Conservation (phyloP, 2,888 invertebrate genomes). For the Himalopsyche japonica region DNA sequence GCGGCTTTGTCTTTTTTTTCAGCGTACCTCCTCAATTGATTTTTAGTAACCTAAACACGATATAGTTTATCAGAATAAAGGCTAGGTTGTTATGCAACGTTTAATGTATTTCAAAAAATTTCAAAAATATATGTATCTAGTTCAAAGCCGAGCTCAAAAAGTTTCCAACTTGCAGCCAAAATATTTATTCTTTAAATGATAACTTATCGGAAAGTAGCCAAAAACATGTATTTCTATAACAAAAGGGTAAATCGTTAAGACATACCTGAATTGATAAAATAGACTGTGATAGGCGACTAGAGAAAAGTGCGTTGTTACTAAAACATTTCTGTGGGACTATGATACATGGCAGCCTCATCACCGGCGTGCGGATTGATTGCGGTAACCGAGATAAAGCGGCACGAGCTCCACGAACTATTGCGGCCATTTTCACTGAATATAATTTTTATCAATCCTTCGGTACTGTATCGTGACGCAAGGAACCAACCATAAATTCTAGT, state of each 20-base stretch:
- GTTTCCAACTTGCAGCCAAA: not conserved
- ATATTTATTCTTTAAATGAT: not conserved
- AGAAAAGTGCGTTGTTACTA: slow-evolving; percentile 4
- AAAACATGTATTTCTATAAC: not conserved
- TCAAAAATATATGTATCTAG: not conserved
- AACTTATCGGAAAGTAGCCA: not conserved
- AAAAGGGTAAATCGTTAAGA: not conserved
- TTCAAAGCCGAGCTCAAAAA: not conserved
- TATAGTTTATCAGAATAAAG: not conserved
- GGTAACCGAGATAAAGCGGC: slow-evolving; percentile 45
- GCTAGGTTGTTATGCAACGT: not conserved
- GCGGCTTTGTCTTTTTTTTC: slow-evolving; percentile 47
- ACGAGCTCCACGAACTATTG: slow-evolving; percentile 54
- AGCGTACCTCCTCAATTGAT: slow-evolving; percentile 14
- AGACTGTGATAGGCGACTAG: slow-evolving; percentile 4
- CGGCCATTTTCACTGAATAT: slow-evolving; percentile 53
- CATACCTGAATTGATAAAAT: slow-evolving; percentile 26
- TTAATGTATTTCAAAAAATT: not conserved
- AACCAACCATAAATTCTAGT: not conserved
- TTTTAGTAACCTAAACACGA: slow-evolving; percentile 51
- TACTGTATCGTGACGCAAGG: not conserved
- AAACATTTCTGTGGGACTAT: slow-evolving; percentile 50
- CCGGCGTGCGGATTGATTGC: slow-evolving; percentile 50
- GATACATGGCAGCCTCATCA: slow-evolving; percentile 54
- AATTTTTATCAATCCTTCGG: not conserved